These are phyloP conservation scores for Macrophya alboannulata DNA, from an alignment of 2,888 invertebrate genomes.

Conservation along the genomic window DNA sequence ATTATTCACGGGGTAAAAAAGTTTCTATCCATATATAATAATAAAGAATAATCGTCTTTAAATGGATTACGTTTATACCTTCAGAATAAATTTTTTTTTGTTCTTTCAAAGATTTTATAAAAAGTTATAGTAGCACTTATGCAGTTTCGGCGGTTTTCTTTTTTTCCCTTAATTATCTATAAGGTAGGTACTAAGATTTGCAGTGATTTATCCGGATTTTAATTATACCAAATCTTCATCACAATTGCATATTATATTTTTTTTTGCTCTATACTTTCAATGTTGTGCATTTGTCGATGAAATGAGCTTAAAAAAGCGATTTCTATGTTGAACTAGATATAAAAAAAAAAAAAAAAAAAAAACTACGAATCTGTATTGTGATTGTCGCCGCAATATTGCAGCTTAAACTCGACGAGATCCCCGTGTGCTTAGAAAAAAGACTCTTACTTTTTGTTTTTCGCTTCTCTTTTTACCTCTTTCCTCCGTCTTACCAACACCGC, in stretches of 20 bases:
- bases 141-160: too few relatives aligned
- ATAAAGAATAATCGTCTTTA: neutral
- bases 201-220: too few relatives aligned
- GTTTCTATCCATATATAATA: neutral
- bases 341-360: too few relatives aligned
- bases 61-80: neutral
- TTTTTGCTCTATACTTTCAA: too few relatives aligned
- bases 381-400: slow-evolving; percentile 33
- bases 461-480: slow-evolving; percentile 35
- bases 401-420: slow-evolving; percentile 28
- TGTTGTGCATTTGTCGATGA: too few relatives aligned
- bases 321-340: too few relatives aligned
- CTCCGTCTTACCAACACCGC: neutral
- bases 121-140: too few relatives aligned
- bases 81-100: neutral
- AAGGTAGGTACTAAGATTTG: too few relatives aligned
- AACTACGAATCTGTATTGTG: slow-evolving; percentile 43
- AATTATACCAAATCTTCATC: too few relatives aligned
- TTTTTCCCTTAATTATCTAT: too few relatives aligned
- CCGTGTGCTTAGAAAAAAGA: neutral
- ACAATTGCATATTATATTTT: too few relatives aligned
- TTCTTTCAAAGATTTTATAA: neutral
- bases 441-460: slow-evolving; percentile 44
- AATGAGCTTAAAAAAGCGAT: too few relatives aligned
- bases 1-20: neutral